Conservation (phyloP, 2,888 invertebrate genomes). For the Sesia apiformis region DNA sequence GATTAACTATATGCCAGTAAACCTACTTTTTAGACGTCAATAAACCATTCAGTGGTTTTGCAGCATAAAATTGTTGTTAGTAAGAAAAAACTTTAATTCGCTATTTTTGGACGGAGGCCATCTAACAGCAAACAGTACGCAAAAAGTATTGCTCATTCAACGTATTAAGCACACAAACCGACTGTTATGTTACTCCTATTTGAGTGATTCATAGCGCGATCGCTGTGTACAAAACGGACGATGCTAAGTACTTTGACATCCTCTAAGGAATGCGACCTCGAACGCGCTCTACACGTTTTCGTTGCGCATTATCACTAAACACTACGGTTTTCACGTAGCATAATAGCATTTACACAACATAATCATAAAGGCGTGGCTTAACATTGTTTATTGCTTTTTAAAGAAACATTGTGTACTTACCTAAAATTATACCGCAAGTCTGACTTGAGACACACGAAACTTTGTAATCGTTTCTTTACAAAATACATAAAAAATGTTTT, state of each 20-base stretch:
- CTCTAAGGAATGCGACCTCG: conserved; percentile 57
- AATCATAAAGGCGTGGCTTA: not conserved
- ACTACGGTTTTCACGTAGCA: conserved; percentile 17
- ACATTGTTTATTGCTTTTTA: not conserved
- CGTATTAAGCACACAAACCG: conserved; percentile 14
- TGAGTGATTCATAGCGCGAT: conserved; percentile 14
- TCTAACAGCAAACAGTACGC: conserved; percentile 18
- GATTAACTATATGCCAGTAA: conserved; percentile 22
- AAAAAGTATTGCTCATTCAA: conserved; percentile 22
- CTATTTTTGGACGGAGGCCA: conserved; percentile 32
- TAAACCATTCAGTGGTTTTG: conserved; percentile 33
- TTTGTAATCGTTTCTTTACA: no score
- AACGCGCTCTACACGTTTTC: conserved; percentile 30
- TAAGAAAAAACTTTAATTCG: conserved; percentile 23
- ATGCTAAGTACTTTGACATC: conserved; percentile 52
- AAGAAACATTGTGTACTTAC: not conserved
- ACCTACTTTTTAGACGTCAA: conserved; percentile 29
- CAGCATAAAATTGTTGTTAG: conserved; percentile 23
- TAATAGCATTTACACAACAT: no score
- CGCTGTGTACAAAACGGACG: not conserved
- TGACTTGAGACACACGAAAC: no score
- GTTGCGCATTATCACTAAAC: conserved; percentile 43
- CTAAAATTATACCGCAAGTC: no score
- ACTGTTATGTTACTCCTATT: conserved; percentile 1
- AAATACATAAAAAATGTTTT: no score